Percentiles rank a stretch among this genome's conserved stretches.
Evolutionary conservation across 1,140 invertebrate species (phyloP).

Genomic region (Stratiolaelaps scimitus): DNA sequence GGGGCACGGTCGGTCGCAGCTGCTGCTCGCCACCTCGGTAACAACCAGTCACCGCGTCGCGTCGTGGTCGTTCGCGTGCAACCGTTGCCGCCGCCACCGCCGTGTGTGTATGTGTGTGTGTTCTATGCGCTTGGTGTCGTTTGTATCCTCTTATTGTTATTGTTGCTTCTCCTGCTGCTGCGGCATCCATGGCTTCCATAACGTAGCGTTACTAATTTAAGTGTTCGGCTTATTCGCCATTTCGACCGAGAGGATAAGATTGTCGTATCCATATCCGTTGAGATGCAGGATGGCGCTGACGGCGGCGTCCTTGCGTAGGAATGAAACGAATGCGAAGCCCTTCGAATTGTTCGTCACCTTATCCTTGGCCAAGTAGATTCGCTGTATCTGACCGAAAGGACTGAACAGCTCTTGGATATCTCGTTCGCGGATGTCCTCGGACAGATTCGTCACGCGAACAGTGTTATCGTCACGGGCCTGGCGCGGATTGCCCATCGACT

Average conservation of each 20-base stretch:
- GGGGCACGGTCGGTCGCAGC: too few relatives aligned
- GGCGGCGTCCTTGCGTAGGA: slow-evolving; percentile 73
- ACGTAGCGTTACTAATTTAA: slow-evolving; percentile 17
- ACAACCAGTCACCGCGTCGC: too few relatives aligned
- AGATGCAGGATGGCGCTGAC: slow-evolving; percentile 74
- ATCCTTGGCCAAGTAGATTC: slow-evolving; percentile 53
- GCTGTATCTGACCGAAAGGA: slow-evolving; percentile 32
- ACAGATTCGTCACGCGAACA: slow-evolving; percentile 91
- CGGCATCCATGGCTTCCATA: slow-evolving; percentile 6
- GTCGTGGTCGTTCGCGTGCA: too few relatives aligned
- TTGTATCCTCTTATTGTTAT: background rate
- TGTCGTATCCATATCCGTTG: slow-evolving; percentile 93
- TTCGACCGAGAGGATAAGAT: slow-evolving; percentile 93
- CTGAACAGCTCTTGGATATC: slow-evolving; percentile 31
- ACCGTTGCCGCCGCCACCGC: too few relatives aligned
- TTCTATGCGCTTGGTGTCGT: too few relatives aligned
- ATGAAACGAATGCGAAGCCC: slow-evolving; percentile 88
- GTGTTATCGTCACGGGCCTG: slow-evolving; percentile 56
- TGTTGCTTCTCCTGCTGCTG: background rate
- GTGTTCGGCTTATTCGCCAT: slow-evolving; percentile 68
- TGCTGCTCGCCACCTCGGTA: too few relatives aligned
- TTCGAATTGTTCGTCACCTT: slow-evolving; percentile 51
- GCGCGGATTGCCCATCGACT: slow-evolving; percentile 50
- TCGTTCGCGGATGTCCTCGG: slow-evolving; percentile 55
- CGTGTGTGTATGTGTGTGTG: too few relatives aligned